phyloP scores from a whole-genome alignment of 2,888 invertebrate species.

The Unio pictorum region DNA sequence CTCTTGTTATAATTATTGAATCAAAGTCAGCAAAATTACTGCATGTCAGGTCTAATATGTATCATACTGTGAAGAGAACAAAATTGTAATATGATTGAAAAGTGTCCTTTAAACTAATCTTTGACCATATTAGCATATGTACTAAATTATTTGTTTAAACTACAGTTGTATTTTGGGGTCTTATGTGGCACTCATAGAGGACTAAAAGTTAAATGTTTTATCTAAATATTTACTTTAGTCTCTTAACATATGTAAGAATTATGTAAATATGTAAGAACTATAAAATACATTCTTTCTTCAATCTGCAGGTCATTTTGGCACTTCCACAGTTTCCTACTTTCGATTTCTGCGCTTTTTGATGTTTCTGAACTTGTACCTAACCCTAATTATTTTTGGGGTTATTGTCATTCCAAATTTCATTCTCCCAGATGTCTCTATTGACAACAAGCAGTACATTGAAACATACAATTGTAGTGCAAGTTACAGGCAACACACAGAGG shows the following conservation, averaged over 20 bases:
- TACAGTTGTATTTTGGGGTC: too few species aligned
- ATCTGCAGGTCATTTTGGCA: slow-evolving; percentile 64
- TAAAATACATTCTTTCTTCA: background rate
- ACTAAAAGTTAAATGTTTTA: background rate
- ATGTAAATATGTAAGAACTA: background rate
- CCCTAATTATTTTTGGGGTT: slow-evolving; percentile 79
- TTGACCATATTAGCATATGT: too few species aligned
- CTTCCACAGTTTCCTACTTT: slow-evolving; percentile 79
- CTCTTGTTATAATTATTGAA: too few species aligned
- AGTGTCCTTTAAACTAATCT: too few species aligned
- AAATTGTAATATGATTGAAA: too few species aligned
- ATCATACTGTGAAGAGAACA: too few species aligned
- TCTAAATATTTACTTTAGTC: slow-evolving; percentile 1
- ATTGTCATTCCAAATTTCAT: slow-evolving; percentile 77
- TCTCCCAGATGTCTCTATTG: slow-evolving; percentile 4
- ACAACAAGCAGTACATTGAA: slow-evolving; percentile 9
- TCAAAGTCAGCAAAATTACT: too few species aligned
- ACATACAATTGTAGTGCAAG: slow-evolving; percentile 26
- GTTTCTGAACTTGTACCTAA: slow-evolving; percentile 83
- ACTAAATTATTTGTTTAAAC: too few species aligned
- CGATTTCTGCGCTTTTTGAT: slow-evolving; percentile 89
- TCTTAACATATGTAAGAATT: background rate
- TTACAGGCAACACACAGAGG: slow-evolving; percentile 29
- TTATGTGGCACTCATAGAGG: too few species aligned
- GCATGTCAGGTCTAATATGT: too few species aligned